Conservation (phyloP, 2,888 invertebrate genomes). For the Junonia oenone region DNA sequence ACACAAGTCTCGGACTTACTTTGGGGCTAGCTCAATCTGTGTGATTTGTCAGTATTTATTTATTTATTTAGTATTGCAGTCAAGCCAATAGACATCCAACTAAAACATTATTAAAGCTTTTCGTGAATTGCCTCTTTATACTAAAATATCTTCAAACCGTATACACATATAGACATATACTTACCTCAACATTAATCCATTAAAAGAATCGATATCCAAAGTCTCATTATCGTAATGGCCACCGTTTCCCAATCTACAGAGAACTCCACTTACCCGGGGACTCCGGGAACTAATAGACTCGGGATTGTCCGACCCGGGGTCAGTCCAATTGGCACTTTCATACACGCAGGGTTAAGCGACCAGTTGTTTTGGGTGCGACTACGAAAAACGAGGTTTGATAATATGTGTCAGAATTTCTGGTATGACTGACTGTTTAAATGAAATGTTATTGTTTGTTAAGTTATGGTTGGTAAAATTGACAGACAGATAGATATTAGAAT, state of each 20-base stretch:
- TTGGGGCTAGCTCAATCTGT: too few species aligned
- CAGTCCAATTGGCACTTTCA: constrained; percentile 20
- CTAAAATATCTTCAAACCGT: too few species aligned
- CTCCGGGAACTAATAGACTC: constrained; percentile 15
- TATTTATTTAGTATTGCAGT: too few species aligned
- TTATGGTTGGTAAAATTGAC: not conserved
- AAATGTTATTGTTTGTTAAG: too few species aligned
- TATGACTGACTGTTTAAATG: too few species aligned
- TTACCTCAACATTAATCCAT: not conserved
- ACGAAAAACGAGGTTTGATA: not conserved
- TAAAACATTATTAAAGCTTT: too few species aligned
- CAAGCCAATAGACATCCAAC: too few species aligned
- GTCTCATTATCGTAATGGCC: constrained; percentile 8
- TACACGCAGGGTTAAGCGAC: constrained; percentile 8
- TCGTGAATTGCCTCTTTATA: too few species aligned
- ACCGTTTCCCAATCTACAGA: constrained; percentile 17
- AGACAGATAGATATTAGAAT: too few species aligned
- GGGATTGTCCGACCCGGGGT: constrained; percentile 16
- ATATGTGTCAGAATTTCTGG: too few species aligned
- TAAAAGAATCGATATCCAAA: not conserved
- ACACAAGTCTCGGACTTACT: too few species aligned
- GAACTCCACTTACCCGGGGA: constrained; percentile 19
- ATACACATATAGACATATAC: not conserved
- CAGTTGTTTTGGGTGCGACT: constrained; percentile 2
- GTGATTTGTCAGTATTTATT: too few species aligned